Percentiles rank a stretch among this genome's conserved stretches.
These are phyloP conservation scores for Irena cyanogastra DNA, from an alignment of 2,113 vertebrate species.

Conservation along the genomic window DNA sequence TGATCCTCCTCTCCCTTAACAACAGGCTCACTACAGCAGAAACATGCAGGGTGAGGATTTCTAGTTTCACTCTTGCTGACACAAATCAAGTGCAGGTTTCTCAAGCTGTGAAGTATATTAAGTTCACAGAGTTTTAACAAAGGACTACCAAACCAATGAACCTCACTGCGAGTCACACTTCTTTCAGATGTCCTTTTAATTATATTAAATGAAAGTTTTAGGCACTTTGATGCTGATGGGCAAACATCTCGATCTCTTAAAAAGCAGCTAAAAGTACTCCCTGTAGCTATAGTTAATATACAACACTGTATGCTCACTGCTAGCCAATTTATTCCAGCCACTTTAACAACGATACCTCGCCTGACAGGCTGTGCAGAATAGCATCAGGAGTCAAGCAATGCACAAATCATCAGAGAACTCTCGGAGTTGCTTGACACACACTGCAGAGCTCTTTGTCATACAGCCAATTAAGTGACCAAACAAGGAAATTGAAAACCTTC, in stretches of 20 bases:
- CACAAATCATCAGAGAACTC: conserved; percentile 67
- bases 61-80: conserved; percentile 61
- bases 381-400: conserved; percentile 62
- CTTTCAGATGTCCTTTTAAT: conserved; percentile 77
- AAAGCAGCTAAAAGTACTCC: conserved; percentile 69
- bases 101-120: conserved; percentile 77
- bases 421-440: conserved; percentile 70
- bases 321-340: conserved; percentile 74
- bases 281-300: conserved; percentile 71
- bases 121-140: conserved; percentile 74
- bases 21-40: background rate
- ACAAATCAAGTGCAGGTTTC: conserved; percentile 66
- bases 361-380: conserved; percentile 56
- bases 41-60: conserved; percentile 42
- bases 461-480: conserved; percentile 78
- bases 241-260: conserved; percentile 66
- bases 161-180: conserved; percentile 56
- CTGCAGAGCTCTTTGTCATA: conserved; percentile 68
- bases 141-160: conserved; percentile 56
- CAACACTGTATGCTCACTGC: conserved; percentile 46
- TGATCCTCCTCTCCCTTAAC: conserved; percentile 51
- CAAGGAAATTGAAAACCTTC: conserved; percentile 70
- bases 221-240: conserved; percentile 66
- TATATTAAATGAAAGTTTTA: conserved; percentile 71
- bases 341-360: conserved; percentile 67